Evolutionary conservation across 2,888 invertebrate species (phyloP).

Genomic region (Actias luna): DNA sequence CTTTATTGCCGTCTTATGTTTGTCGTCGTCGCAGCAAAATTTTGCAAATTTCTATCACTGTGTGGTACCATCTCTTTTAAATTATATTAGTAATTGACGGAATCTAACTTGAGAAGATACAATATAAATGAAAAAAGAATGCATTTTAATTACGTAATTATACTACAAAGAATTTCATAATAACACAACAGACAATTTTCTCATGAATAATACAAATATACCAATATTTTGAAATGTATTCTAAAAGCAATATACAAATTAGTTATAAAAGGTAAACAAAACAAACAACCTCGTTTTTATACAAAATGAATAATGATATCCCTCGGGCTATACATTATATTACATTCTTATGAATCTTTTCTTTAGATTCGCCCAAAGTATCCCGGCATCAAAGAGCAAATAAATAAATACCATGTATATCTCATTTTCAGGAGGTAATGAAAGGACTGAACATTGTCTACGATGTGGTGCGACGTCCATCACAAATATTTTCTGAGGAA

Average conservation of each 20-base stretch:
- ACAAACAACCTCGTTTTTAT: constrained; percentile 43
- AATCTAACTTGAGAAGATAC: too few species aligned
- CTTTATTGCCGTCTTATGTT: too few species aligned
- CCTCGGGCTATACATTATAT: constrained; percentile 42
- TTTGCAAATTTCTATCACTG: too few species aligned
- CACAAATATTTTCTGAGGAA: constrained; percentile 83
- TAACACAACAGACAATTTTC: not conserved
- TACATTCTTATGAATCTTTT: constrained; percentile 36
- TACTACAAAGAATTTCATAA: not conserved
- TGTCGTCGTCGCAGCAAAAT: too few species aligned
- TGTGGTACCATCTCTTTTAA: too few species aligned
- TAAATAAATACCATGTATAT: constrained; percentile 17
- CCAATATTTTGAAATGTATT: constrained; percentile 25
- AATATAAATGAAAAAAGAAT: too few species aligned
- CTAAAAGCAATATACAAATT: constrained; percentile 45
- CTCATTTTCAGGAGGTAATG: constrained; percentile 86
- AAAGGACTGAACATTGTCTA: constrained; percentile 91
- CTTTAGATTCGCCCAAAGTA: constrained; percentile 26
- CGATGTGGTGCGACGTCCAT: constrained; percentile 89
- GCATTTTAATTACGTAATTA: not conserved
- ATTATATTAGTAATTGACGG: too few species aligned
- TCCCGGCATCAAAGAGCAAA: constrained; percentile 29
- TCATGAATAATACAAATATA: not conserved
- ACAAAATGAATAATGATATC: constrained; percentile 50
- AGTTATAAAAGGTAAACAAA: constrained; percentile 42